These are phyloP conservation scores for Drosophila guanche DNA, from an alignment of 1,140 invertebrate genomes.

Conservation along the genomic window DNA sequence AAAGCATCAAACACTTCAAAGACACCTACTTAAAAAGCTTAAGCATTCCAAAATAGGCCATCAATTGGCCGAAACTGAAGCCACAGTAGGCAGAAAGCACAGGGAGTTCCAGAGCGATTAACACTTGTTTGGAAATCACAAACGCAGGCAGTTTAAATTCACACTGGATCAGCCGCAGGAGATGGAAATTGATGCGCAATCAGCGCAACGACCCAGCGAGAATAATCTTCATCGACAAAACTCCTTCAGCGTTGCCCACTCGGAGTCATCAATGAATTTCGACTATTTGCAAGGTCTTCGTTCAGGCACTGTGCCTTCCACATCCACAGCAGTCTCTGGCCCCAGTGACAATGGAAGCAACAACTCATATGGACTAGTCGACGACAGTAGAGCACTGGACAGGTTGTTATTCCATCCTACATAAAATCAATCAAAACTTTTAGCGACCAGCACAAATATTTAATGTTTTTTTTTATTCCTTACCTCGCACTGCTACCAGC, in stretches of 20 bases:
- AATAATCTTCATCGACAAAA: constrained; percentile 36
- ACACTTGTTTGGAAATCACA: constrained; percentile 2
- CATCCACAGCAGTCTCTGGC: constrained; percentile 33
- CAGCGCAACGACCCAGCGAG: constrained; percentile 55
- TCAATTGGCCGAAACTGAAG: constrained; percentile 11
- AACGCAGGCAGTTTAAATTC: constrained; percentile 24
- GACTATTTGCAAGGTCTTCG: constrained; percentile 77
- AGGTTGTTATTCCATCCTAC: constrained; percentile 75
- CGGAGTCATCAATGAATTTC: constrained; percentile 82
- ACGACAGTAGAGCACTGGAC: constrained; percentile 78
- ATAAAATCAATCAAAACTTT: constrained; percentile 38
- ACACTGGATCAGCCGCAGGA: constrained; percentile 76
- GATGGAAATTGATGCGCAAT: constrained; percentile 80
- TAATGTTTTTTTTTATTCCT: constrained; percentile 32
- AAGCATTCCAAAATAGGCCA: constrained; percentile 64
- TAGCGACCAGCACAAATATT: constrained; percentile 27
- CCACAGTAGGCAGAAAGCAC: constrained; percentile 20
- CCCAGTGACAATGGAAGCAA: constrained; percentile 19
- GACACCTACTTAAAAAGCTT: constrained; percentile 65
- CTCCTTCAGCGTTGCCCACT: constrained; percentile 56
- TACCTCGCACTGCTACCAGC: constrained; percentile 48
- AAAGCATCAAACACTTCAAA: constrained; percentile 38
- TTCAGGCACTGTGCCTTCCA: constrained; percentile 44
- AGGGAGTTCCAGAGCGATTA: constrained; percentile 1
- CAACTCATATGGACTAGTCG: constrained; percentile 64